These are phyloP conservation scores for Lates calcarifer DNA, from an alignment of 2,113 vertebrate genomes.

Conservation along the genomic window DNA sequence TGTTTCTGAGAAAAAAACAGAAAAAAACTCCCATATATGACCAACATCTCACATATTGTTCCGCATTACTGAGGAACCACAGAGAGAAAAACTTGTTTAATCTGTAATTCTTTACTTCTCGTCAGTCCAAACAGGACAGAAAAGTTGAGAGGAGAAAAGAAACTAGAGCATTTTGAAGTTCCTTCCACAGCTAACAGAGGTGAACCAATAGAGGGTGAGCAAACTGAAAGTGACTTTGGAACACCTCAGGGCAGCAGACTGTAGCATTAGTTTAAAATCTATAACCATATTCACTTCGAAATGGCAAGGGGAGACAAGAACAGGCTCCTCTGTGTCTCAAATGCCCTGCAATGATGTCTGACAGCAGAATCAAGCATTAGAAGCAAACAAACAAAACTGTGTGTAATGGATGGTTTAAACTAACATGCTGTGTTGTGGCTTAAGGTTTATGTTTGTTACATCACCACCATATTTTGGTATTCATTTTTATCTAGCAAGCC, in stretches of 20 bases:
- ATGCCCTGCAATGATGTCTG: neutral
- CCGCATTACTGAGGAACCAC: neutral
- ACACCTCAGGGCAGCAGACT: neutral
- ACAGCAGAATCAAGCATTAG: neutral
- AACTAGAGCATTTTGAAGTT: slow-evolving; percentile 12
- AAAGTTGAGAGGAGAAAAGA: slow-evolving; percentile 10
- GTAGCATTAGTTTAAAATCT: neutral
- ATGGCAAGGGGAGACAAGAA: neutral
- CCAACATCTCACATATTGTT: slow-evolving; percentile 14
- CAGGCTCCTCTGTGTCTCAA: no score
- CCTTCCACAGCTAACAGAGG: neutral
- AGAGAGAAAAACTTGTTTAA: neutral
- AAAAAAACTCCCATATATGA: neutral
- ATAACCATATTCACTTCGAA: neutral
- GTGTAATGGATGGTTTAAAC: neutral
- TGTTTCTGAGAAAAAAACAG: no score
- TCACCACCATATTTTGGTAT: neutral
- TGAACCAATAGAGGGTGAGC: neutral
- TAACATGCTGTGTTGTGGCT: neutral
- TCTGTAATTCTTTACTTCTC: neutral
- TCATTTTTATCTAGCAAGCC: neutral
- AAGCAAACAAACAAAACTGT: neutral
- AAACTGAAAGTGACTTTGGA: neutral
- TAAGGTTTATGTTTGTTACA: no score
- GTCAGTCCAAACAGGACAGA: neutral